Conservation (phyloP, 1,140 invertebrate genomes). For the Dendroctonus valens region DNA sequence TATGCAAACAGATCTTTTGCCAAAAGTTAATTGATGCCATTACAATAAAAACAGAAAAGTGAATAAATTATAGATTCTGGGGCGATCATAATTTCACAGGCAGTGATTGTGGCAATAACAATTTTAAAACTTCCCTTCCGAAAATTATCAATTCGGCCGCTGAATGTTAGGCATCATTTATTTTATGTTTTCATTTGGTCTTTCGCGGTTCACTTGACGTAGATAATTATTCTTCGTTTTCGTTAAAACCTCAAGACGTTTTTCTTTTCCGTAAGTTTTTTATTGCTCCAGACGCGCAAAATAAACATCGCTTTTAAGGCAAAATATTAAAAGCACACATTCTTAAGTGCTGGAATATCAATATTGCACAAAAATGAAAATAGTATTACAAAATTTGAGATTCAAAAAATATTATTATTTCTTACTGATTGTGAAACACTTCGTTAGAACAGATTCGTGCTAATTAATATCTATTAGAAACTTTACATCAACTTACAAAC, state of each 20-base stretch:
- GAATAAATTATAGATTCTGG: conserved; percentile 48
- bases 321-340: too few relatives aligned
- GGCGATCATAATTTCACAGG: conserved; percentile 43
- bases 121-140: conserved; percentile 38
- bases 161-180: conserved; percentile 45
- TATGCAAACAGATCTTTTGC: too few relatives aligned
- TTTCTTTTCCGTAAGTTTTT: conserved; percentile 29
- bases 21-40: not conserved
- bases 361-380: too few relatives aligned
- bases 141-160: conserved; percentile 48
- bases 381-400: too few relatives aligned
- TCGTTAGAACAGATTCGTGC: too few relatives aligned
- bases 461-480: too few relatives aligned
- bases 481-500: too few relatives aligned
- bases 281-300: too few relatives aligned
- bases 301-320: too few relatives aligned
- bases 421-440: too few relatives aligned
- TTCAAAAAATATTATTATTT: too few relatives aligned
- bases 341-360: too few relatives aligned
- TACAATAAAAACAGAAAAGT: conserved; percentile 45
- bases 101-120: conserved; percentile 41
- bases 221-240: conserved; percentile 48
- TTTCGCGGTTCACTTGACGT: conserved; percentile 46
- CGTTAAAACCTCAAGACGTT: conserved; percentile 30
- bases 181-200: conserved; percentile 50